These are phyloP conservation scores for Acanthosoma haemorrhoidale DNA, from an alignment of 2,888 invertebrate species.

Conservation along the genomic window DNA sequence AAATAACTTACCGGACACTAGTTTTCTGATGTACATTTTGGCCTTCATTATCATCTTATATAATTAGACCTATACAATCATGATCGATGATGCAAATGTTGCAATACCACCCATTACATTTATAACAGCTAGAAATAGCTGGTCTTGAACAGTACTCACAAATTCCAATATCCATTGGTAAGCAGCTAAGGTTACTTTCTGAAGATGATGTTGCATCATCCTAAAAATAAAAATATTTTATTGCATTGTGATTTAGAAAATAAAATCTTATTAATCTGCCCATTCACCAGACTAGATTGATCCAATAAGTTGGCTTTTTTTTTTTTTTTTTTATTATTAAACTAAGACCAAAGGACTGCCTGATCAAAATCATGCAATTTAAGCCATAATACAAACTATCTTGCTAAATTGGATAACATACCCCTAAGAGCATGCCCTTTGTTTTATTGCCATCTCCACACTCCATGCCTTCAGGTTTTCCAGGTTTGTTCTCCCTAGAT, in stretches of 20 bases:
- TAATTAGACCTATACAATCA: too few species aligned
- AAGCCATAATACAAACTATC: too few species aligned
- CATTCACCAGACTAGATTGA: too few species aligned
- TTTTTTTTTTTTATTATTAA: too few species aligned
- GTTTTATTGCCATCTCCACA: neutral
- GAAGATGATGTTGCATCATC: neutral
- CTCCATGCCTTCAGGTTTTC: slow-evolving; percentile 21
- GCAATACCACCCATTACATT: slow-evolving; percentile 33
- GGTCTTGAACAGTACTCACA: slow-evolving; percentile 15
- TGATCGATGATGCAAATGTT: too few species aligned
- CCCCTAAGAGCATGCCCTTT: neutral
- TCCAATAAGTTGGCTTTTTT: too few species aligned
- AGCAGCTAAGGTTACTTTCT: slow-evolving; percentile 5
- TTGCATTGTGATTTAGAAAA: neutral
- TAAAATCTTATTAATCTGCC: too few species aligned
- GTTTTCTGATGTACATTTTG: slow-evolving; percentile 9
- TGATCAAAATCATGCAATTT: too few species aligned
- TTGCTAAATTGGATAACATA: too few species aligned
- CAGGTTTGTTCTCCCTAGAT: neutral
- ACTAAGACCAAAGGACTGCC: too few species aligned
- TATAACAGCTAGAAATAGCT: slow-evolving; percentile 8
- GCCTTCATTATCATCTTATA: too few species aligned
- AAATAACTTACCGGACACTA: slow-evolving; percentile 31
- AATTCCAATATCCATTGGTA: slow-evolving; percentile 11
- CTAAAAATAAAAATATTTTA: neutral